phyloP scores from a whole-genome alignment of 2,888 invertebrate species.

The Myopa tessellatipennis region DNA sequence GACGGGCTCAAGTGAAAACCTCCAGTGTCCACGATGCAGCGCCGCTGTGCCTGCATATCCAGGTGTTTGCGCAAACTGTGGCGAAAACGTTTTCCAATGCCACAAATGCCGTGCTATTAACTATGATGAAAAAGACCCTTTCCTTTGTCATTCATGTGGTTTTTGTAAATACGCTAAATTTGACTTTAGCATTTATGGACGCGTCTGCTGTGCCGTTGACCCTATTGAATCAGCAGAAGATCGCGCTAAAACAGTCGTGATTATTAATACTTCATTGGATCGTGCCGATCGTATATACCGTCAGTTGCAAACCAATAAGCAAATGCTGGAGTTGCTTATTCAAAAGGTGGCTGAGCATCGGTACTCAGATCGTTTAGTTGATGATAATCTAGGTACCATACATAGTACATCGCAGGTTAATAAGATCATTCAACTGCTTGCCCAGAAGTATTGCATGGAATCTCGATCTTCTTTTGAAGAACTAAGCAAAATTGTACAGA shows the following conservation, averaged over 20 bases:
- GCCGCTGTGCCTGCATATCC: conserved; percentile 97
- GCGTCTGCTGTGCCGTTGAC: conserved; percentile 95
- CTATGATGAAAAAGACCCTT: conserved; percentile 99
- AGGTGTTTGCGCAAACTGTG: conserved; percentile 86
- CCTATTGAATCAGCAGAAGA: conserved; percentile 98
- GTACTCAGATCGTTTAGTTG: conserved; percentile 72
- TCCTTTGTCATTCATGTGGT: conserved; percentile 98
- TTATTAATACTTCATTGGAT: conserved; percentile 89
- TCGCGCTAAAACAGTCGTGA: conserved; percentile 91
- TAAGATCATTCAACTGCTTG: conserved; percentile 91
- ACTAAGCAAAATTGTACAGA: conserved; percentile 88
- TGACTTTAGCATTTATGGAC: conserved; percentile 91
- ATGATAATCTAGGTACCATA: conserved; percentile 71
- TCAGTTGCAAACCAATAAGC: conserved; percentile 89
- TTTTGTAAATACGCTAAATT: conserved; percentile 99
- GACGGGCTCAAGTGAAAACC: conserved; percentile 87
- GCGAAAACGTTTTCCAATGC: conserved; percentile 99
- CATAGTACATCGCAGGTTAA: conserved; percentile 79
- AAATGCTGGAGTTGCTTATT: conserved; percentile 85
- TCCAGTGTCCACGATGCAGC: conserved; percentile 96
- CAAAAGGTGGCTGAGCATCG: conserved; percentile 90
- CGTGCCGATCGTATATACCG: conserved; percentile 95
- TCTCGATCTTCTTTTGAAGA: conserved; percentile 96
- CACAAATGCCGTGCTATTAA: conserved; percentile 99
- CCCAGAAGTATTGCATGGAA: conserved; percentile 94